Evolutionary conservation across 2,113 vertebrate species (phyloP).

Genomic region (Clarias magur): DNA sequence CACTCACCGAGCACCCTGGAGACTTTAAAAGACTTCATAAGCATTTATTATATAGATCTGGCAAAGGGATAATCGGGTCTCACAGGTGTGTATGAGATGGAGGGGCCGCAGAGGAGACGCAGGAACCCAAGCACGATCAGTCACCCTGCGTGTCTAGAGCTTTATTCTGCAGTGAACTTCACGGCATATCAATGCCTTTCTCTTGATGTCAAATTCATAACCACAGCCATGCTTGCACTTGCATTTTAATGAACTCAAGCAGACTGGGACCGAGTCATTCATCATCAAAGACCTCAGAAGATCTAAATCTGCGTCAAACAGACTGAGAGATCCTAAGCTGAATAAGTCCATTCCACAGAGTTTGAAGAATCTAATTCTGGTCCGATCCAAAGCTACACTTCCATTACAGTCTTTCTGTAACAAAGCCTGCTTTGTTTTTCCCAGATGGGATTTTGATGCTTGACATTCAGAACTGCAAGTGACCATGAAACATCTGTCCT

Average conservation of each 20-base stretch:
- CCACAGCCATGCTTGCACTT: not conserved
- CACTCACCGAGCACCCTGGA: conserved; percentile 4
- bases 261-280: not conserved
- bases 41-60: conserved; percentile 3
- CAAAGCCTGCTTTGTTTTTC: not conserved
- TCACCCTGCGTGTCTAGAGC: not conserved
- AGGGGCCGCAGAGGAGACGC: too few relatives aligned
- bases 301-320: not conserved
- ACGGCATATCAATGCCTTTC: not conserved
- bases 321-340: not conserved
- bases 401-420: not conserved
- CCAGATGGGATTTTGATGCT: not conserved
- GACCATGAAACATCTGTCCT: not conserved
- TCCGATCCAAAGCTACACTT: not conserved
- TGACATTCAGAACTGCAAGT: not conserved
- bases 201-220: conserved; percentile 34
- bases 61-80: conserved; percentile 11
- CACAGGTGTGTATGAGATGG: not conserved
- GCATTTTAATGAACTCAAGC: conserved; percentile 26
- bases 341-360: not conserved
- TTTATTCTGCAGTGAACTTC: not conserved
- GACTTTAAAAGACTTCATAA: conserved; percentile 19
- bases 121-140: not conserved
- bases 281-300: not conserved
- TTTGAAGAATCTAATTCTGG: not conserved